phyloP scores from a whole-genome alignment of 1,140 invertebrate genomes.

The Pantala flavescens region DNA sequence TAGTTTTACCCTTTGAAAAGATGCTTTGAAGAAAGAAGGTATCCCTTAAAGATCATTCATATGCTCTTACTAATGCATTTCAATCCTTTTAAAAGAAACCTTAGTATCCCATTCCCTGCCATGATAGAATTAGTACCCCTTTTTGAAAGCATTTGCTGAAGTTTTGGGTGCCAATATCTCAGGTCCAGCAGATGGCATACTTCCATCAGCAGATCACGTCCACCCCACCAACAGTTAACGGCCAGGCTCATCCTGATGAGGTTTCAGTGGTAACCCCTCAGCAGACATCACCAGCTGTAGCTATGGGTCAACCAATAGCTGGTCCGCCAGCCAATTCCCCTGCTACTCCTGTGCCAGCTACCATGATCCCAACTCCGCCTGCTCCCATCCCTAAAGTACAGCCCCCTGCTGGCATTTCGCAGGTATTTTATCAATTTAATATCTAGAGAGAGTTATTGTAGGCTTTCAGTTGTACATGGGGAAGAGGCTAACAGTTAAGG shows the following conservation, averaged over 20 bases:
- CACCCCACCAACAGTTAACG: background rate
- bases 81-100: no score
- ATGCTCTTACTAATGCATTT: no score
- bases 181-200: background rate
- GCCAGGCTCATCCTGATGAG: background rate
- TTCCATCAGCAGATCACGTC: slow-evolving; percentile 10
- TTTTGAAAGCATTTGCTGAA: no score
- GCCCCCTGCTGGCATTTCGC: background rate
- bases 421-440: background rate
- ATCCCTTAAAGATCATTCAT: no score
- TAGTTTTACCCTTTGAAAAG: no score
- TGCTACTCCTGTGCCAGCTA: slow-evolving; percentile 28
- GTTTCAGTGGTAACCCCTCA: slow-evolving; percentile 13
- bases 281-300: slow-evolving; percentile 22
- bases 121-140: no score
- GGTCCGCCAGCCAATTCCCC: slow-evolving; percentile 27
- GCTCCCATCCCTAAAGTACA: background rate
- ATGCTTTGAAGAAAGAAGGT: no score
- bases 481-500: no score
- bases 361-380: background rate
- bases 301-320: slow-evolving; percentile 15
- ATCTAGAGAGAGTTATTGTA: no score
- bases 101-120: no score
- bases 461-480: no score
- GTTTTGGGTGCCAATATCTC: no score